phyloP scores from a whole-genome alignment of 2,888 invertebrate genomes.

The Coecobrya sp. region DNA sequence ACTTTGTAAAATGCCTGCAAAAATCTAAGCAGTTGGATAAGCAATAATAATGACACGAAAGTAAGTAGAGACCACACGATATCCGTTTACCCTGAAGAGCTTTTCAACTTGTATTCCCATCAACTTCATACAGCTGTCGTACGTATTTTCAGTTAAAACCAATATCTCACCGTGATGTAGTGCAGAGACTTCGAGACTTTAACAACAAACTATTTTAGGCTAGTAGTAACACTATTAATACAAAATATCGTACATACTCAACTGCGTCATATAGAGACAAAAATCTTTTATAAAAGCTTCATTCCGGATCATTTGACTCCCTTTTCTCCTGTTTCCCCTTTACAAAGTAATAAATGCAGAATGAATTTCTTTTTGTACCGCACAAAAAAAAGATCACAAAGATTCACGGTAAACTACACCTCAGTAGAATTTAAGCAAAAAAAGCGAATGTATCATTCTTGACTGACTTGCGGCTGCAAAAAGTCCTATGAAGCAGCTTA shows the following conservation, averaged over 20 bases:
- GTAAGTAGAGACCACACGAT: neutral
- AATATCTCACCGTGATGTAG: slow-evolving; percentile 51
- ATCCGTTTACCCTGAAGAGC: slow-evolving; percentile 25
- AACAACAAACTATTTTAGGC: neutral
- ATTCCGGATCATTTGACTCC: slow-evolving; percentile 80
- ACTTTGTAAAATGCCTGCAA: neutral
- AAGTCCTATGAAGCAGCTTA: neutral
- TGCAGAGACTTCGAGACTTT: neutral
- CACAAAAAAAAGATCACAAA: slow-evolving; percentile 61
- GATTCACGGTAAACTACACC: slow-evolving; percentile 63
- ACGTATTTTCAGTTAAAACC: neutral
- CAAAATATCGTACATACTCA: neutral
- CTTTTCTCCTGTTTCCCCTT: slow-evolving; percentile 59
- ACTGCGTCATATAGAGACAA: neutral
- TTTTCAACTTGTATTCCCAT: slow-evolving; percentile 34
- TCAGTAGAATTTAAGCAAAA: slow-evolving; percentile 50
- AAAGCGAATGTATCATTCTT: slow-evolving; percentile 59
- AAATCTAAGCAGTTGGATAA: slow-evolving; percentile 27
- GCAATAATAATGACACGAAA: slow-evolving; percentile 50
- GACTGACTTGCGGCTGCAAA: slow-evolving; percentile 49
- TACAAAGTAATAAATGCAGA: slow-evolving; percentile 64
- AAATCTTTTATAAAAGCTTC: slow-evolving; percentile 70
- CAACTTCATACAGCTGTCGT: neutral
- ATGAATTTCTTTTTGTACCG: slow-evolving; percentile 64
- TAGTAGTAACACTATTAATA: neutral